Evolutionary conservation across 2,113 vertebrate genomes (phyloP), one percentile per base, ranked within the genome.

Genomic region (Dolichallabes microphthalmus): DNA sequence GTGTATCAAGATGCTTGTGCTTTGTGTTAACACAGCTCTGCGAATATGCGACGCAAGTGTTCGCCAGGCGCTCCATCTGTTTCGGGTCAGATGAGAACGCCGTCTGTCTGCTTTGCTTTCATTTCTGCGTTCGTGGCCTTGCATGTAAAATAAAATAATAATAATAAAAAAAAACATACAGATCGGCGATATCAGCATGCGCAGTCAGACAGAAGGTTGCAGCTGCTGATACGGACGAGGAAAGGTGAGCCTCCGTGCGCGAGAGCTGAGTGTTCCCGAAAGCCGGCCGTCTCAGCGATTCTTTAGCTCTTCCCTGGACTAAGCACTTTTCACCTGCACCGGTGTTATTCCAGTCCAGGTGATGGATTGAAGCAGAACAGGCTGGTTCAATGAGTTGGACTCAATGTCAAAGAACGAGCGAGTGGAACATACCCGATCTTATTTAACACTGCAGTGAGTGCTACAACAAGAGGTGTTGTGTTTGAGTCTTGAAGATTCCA

Each of bases 251-350:
- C 58, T 53, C 45, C 50, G 53, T 45, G 79, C 58, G 4, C 58
- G 71, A 78, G 64, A 80, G 86, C 88, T 87, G 87, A 86, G 81
- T 82, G 35, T 82, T 86, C 52, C 85, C 12, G 84, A 90, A 88
- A 82, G 88, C 64, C 35, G 83, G 83, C n/a, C 17, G 10, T 73
- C 82, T 89, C 89, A 86, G 88, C 83, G 27, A 76, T 86, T 81
- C 80, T 80, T 77, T 13, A 64, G 20, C n/a, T 82, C 52, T 68
- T 85, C 75, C 82, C 88, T 39, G 32, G 50, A 30, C 82, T 87
- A 87, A 89, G 86, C 88, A 82, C 75, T 89, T 90, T 89, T 90
- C 53, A 83, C 76, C 86, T 87, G 80, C 75, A 22, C 82, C 52
- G 69, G 80, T 74, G 79, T 82, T 86, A 63, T 78, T 69, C n/a